Base-by-base conservation (phyloP, 1,140 invertebrate genomes). In the Oryctes rhinoceros region DNA sequence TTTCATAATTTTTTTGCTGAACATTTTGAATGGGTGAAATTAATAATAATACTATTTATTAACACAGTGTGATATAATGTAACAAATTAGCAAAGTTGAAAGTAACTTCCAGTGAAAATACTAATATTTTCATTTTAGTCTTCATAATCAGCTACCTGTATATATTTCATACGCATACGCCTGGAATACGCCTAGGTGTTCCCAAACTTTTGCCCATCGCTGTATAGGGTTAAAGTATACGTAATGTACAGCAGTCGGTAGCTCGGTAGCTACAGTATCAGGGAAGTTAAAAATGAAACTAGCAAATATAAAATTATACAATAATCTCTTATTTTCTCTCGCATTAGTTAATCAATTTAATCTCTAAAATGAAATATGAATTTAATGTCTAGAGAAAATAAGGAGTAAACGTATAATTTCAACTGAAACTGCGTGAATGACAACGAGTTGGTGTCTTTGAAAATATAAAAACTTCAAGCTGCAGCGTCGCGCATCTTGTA, bases 381-480 rank as follows among this genome's bases (percentile, higher is more conserved):
- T 44, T 7, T 7, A 44, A 44, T 3, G 39, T 3, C 39, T 7
- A 10, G 9, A 44, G 39, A 18, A 59, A 59, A n/a, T 18, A 59
- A 59, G 6, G 6, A 18, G n/a, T 18, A n/a, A n/a, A 7, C n/a
- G 65, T 35, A 71, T 24, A 37, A 30, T 35, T 71, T 30, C 37
- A 71, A 71, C 9, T 11, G 24, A 24, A 24, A 35, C 24, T 13
- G 65, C 24, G 37, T 30, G 20, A 35, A 35, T 71, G 11, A 71
- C 35, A 5, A 67, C 49, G 18, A 59, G 13, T 59, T 71, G 65
- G 65, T 71, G 65, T 71, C 65, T 71, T 71, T 71, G 24, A 71
- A 71, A 71, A 71, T 67, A 67, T 30, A 1, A 71, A 71, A 71
- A 71, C 1, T 1, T 18, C n/a, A 59, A 53, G 49, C 49, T 53